Conservation (phyloP, 2,797 vertebrate genomes). For the Scleropages formosus region DNA sequence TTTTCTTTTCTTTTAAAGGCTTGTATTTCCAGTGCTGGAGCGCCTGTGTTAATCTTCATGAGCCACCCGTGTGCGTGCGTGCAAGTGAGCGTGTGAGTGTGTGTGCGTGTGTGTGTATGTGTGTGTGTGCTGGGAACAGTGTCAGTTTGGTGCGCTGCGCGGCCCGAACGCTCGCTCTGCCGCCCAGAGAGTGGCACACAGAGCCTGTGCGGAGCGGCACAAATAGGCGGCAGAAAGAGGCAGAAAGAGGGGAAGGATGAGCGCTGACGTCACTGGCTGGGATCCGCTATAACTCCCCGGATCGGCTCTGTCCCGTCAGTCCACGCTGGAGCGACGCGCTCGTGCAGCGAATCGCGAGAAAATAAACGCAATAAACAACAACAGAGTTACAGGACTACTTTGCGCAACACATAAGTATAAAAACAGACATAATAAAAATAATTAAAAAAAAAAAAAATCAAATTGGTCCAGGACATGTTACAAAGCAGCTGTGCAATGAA, state of each 20-base stretch:
- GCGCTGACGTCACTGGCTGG: slow-evolving; percentile 62
- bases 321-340: no score
- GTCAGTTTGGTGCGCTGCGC: slow-evolving; percentile 53
- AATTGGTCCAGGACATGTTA: no score
- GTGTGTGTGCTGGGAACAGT: slow-evolving; percentile 27
- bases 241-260: slow-evolving; percentile 2
- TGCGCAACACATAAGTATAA: no score
- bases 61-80: slow-evolving; percentile 19
- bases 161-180: slow-evolving; percentile 49
- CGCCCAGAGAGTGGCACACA: slow-evolving; percentile 53
- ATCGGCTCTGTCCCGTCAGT: no score
- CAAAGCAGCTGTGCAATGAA: no score
- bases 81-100: slow-evolving; percentile 53
- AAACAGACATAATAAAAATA: no score
- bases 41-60: slow-evolving; percentile 52
- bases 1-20: slow-evolving; percentile 30
- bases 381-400: no score
- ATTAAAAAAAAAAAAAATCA: no score
- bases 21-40: slow-evolving; percentile 47
- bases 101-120: slow-evolving; percentile 51
- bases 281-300: background rate
- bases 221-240: slow-evolving; percentile 31
- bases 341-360: no score
- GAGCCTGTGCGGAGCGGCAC: slow-evolving; percentile 48
- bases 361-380: no score